Base-by-base conservation (phyloP, 1,140 invertebrate genomes). In the Drosophila navojoa region DNA sequence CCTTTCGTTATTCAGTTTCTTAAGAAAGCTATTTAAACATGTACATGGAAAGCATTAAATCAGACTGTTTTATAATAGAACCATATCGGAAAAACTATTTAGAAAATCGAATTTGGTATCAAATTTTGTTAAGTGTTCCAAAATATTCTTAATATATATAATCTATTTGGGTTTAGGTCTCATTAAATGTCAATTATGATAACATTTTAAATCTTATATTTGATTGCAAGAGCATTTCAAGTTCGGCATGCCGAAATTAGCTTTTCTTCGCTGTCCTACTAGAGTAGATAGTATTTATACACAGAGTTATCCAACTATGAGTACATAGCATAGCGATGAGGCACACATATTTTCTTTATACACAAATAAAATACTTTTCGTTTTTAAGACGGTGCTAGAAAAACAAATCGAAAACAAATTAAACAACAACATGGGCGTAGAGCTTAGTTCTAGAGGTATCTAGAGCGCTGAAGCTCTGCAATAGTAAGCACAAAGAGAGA, bases 301-400 rank as follows among this genome's bases (percentile, higher is more conserved):
- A 71, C 47, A 59, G 19, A 53, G 38, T 58, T 59, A 67, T 27
- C 35, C 27, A 58, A 25, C 53, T 71, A 57, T 60, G 58, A 42
- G 19, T 44, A 68, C 45, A 35, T 40, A 40, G 47, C 47, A 52
- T 60, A 52, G 55, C 47, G 38, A 53, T 68, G 49, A 69, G 47
- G 49, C 58, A 70, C 58, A 70, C 13, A 61, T 6, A 61, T 25
- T 49, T 25, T 27, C 45, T 32, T 50, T 63, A 44, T 50, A 58
- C 69, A 71, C 69, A 58, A 59, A 52, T n/a, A 22, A 71, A 49
- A 15, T 29, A 59, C 32, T 19, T 54, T 47, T 55, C 19, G 19
- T 19, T 19, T 19, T 19, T 6, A 15, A 7, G n/a, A 55, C 38
- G 25, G 63, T 66, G 53, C 63, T 57, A 22, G 60, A 44, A 13